Percentiles rank a stretch among this genome's conserved stretches.
Conservation (phyloP, 2,113 vertebrate species). For the Clarias magur region DNA sequence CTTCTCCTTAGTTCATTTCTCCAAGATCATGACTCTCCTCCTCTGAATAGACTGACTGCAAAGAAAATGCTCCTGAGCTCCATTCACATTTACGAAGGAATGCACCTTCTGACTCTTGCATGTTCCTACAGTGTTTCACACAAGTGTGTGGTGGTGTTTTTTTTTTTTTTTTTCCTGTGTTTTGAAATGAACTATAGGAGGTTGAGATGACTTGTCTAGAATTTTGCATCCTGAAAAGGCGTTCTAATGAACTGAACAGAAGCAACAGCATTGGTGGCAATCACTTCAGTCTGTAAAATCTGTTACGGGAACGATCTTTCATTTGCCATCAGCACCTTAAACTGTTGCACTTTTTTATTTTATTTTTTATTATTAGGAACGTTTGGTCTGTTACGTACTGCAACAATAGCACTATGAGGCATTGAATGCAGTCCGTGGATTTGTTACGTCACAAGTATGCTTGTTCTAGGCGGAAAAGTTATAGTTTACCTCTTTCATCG, state of each 20-base stretch:
- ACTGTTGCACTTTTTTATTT: slow-evolving; percentile 72
- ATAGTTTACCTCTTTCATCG: slow-evolving; percentile 70
- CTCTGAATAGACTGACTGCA: slow-evolving; percentile 42
- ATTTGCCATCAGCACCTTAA: slow-evolving; percentile 76
- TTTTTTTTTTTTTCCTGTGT: neutral
- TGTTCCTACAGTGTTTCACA: slow-evolving; percentile 53
- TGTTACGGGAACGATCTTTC: slow-evolving; percentile 54
- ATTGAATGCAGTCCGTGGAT: slow-evolving; percentile 52
- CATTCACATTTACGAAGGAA: slow-evolving; percentile 33
- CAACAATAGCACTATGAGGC: slow-evolving; percentile 58
- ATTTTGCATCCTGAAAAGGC: slow-evolving; percentile 11
- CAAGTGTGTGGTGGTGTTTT: slow-evolving; percentile 24
- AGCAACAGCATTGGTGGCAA: slow-evolving; percentile 42
- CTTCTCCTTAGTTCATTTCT: neutral
- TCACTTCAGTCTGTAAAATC: slow-evolving; percentile 43
- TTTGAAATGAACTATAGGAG: neutral
- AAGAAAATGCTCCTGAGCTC: slow-evolving; percentile 33
- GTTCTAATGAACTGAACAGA: slow-evolving; percentile 34
- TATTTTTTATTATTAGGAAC: slow-evolving; percentile 25
- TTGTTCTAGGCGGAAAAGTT: slow-evolving; percentile 56
- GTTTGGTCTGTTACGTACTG: slow-evolving; percentile 64
- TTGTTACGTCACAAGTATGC: slow-evolving; percentile 44
- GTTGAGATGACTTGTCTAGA: neutral
- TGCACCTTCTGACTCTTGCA: slow-evolving; percentile 36
- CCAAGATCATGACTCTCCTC: neutral